These are phyloP conservation scores for Urophycis tenuis DNA, from an alignment of 2,797 vertebrate species.

Conservation along the genomic window DNA sequence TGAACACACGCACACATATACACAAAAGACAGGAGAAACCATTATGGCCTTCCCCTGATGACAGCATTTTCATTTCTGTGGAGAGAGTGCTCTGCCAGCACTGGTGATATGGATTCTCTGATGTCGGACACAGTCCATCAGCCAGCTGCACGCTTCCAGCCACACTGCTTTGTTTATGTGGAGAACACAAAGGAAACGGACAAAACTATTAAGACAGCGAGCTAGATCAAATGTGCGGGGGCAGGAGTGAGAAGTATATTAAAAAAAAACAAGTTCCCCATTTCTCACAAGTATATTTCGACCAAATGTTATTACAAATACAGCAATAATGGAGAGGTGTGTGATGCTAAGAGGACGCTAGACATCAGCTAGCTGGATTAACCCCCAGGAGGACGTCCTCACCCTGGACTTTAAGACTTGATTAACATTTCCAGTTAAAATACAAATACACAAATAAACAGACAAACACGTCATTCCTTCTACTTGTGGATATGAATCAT, in stretches of 20 bases:
- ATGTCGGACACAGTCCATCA: conserved; percentile 64
- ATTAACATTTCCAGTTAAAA: not conserved
- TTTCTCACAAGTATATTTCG: conserved; percentile 59
- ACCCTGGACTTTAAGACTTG: not conserved
- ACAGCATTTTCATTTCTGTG: conserved; percentile 58
- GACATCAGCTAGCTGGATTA: conserved; percentile 42
- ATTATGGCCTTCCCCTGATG: conserved; percentile 60
- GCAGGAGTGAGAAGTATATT: conserved; percentile 31
- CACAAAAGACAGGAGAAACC: conserved; percentile 55
- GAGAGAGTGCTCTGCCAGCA: conserved; percentile 51
- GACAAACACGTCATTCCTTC: not conserved
- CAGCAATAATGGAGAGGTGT: conserved; percentile 54
- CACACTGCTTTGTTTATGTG: conserved; percentile 68
- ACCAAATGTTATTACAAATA: conserved; percentile 62
- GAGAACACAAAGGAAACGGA: conserved; percentile 63
- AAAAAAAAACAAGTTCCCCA: conserved; percentile 53
- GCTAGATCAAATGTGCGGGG: conserved; percentile 66
- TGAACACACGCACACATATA: conserved; percentile 25
- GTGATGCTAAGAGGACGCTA: conserved; percentile 53
- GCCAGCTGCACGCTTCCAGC: conserved; percentile 61
- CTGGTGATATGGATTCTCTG: conserved; percentile 58
- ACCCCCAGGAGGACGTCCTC: conserved; percentile 51
- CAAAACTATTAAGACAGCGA: conserved; percentile 55
- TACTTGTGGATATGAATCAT: not conserved
- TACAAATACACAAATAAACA: not conserved